These are phyloP conservation scores for Todiramphus chloris DNA, from an alignment of 2,113 vertebrate genomes.

Conservation along the genomic window DNA sequence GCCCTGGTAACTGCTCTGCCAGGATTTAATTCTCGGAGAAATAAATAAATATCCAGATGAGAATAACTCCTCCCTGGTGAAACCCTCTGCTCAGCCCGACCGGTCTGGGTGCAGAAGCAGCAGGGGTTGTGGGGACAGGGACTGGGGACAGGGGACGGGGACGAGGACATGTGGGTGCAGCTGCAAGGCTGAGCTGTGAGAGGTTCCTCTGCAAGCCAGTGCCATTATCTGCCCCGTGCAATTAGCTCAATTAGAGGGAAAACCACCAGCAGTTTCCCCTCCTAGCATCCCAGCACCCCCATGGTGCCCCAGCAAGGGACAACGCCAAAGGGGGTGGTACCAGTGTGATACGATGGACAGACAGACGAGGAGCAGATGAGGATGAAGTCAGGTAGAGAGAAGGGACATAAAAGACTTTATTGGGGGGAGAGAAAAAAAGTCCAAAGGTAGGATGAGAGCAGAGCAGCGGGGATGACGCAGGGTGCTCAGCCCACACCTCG, in stretches of 20 bases:
- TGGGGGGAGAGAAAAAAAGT: not conserved
- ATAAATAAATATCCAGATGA: not conserved
- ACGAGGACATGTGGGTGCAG: not conserved
- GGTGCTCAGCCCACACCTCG: conserved; percentile 18
- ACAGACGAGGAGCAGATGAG: not conserved
- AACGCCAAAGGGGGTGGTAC: not conserved
- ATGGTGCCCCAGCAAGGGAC: rapidly evolving
- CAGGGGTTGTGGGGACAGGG: not conserved
- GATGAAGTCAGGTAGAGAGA: not conserved
- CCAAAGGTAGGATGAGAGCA: not conserved
- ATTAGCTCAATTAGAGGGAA: not conserved
- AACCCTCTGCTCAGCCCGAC: rapidly evolving
- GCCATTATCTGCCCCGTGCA: not conserved
- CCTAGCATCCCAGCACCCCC: not conserved
- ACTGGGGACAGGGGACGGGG: not conserved
- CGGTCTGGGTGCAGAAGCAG: not conserved
- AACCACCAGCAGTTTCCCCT: not conserved
- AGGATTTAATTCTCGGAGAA: not conserved
- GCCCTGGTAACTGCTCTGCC: not conserved
- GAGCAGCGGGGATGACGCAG: not conserved
- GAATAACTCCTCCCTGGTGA: not conserved
- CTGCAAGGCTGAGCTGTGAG: no score
- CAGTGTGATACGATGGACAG: rapidly evolving
- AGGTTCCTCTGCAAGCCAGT: not conserved
- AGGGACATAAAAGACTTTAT: not conserved